Base-by-base conservation (phyloP, 2,113 vertebrate genomes). In the Podarcis raffonei region DNA sequence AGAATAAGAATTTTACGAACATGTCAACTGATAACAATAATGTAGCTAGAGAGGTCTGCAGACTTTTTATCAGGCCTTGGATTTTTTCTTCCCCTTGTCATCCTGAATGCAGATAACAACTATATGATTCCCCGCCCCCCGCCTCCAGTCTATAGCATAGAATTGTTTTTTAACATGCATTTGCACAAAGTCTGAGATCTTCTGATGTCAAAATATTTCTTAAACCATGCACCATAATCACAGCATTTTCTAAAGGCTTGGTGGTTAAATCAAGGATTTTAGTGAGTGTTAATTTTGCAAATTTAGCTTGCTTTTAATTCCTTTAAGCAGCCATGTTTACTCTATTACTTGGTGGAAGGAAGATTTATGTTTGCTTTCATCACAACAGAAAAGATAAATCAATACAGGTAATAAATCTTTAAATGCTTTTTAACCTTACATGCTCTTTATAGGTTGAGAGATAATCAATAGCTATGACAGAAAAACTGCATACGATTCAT, bases 321-420 rank as follows among this genome's bases (percentile, higher is more conserved):
- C 90, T 95, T 93, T 85, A 92, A 93, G 80, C 48, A 89, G 53
- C 74, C 62, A 39, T 80, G 13, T 84, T 94, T 91, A 94, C 86
- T 90, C 79, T 95, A 92, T 94, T 93, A 92, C 92, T 95, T 93
- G n/a, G 75, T 89, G 84, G 90, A 95, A 90, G 22, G 90, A n/a
- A 59, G 81, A 95, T 95, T 95, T 95, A 94, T 96, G 90, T 92
- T 95, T 96, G 83, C 87, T 94, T 95, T 95, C 90, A 92, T 92
- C 74, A 89, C 82, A 71, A 86, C 84, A 89, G 82, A 93, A 95
- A 95, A 95, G 86, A 87, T 84, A 89, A 91, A 96, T 97, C 96
- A 93, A 96, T 97, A 93, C 82, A 91, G 8, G 84, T 94, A 94
- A 97, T 96, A 96, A 96, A 97, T 97, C 95, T 96, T 94, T 96